Evolutionary conservation across 2,888 invertebrate species (phyloP).

Genomic region (Odontothrips loti): DNA sequence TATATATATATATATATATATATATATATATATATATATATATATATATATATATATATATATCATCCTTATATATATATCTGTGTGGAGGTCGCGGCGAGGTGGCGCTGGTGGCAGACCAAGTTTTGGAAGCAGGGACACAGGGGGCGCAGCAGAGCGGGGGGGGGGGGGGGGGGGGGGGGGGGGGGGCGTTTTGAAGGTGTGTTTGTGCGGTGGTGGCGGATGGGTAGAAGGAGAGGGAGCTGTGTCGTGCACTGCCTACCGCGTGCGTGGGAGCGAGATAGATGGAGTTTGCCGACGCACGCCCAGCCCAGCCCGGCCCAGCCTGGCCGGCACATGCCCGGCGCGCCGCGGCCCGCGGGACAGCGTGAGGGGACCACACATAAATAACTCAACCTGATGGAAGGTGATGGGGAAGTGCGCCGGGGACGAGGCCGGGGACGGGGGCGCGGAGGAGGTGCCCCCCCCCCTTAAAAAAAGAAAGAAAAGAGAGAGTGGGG

Average conservation of each 20-base stretch:
- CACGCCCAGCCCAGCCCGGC: no score
- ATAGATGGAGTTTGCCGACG: no score
- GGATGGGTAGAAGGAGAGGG: no score
- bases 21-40: no score
- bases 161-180: not conserved
- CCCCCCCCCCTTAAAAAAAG: not conserved
- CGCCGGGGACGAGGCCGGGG: not conserved
- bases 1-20: no score
- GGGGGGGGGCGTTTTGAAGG: not conserved
- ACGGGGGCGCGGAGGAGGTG: not conserved
- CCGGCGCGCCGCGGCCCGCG: no score
- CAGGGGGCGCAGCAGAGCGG: not conserved
- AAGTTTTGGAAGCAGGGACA: no score
- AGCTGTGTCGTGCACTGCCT: no score
- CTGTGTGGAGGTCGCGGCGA: not conserved
- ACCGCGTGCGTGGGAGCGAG: no score
- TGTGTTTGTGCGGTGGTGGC: not conserved
- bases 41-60: no score
- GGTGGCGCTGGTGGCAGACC: not conserved
- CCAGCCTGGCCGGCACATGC: no score
- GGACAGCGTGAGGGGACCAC: not conserved
- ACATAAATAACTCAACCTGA: constrained; percentile 23
- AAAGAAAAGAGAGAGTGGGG: not conserved
- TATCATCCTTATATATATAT: no score
- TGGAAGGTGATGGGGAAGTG: constrained; percentile 3